phyloP scores from a whole-genome alignment of 1,140 invertebrate genomes.

The Zaprionus lachaisei region DNA sequence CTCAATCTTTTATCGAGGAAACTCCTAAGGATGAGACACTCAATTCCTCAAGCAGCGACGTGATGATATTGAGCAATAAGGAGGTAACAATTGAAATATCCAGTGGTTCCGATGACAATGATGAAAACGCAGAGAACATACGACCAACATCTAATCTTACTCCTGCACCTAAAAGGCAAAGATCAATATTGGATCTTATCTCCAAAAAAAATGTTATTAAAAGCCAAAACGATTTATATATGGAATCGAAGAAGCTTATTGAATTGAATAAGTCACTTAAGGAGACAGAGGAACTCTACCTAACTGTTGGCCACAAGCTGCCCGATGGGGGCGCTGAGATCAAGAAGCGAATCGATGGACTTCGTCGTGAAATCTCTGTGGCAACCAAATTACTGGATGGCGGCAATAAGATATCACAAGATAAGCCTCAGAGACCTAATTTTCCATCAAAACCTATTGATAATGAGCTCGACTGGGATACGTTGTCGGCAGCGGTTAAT shows the following conservation, averaged over 20 bases:
- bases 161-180: neutral
- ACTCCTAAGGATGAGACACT: neutral
- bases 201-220: neutral
- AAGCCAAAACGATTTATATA: slow-evolving; percentile 39
- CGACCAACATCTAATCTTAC: slow-evolving; percentile 36
- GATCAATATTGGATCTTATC: neutral
- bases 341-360: slow-evolving; percentile 50
- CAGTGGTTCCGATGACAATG: slow-evolving; percentile 62
- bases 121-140: slow-evolving; percentile 39
- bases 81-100: slow-evolving; percentile 72
- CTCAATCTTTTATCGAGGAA: neutral
- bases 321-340: slow-evolving; percentile 72
- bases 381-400: slow-evolving; percentile 29
- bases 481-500: slow-evolving; percentile 66
- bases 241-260: slow-evolving; percentile 53
- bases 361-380: slow-evolving; percentile 45
- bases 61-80: slow-evolving; percentile 64
- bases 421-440: slow-evolving; percentile 8
- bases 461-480: slow-evolving; percentile 37
- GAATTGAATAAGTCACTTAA: slow-evolving; percentile 49
- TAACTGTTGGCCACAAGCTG: slow-evolving; percentile 60
- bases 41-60: slow-evolving; percentile 65
- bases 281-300: slow-evolving; percentile 58
- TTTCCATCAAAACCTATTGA: neutral
- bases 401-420: slow-evolving; percentile 22